Base-by-base conservation (phyloP, 2,888 invertebrate species). In the Parnassius mnemosyne region DNA sequence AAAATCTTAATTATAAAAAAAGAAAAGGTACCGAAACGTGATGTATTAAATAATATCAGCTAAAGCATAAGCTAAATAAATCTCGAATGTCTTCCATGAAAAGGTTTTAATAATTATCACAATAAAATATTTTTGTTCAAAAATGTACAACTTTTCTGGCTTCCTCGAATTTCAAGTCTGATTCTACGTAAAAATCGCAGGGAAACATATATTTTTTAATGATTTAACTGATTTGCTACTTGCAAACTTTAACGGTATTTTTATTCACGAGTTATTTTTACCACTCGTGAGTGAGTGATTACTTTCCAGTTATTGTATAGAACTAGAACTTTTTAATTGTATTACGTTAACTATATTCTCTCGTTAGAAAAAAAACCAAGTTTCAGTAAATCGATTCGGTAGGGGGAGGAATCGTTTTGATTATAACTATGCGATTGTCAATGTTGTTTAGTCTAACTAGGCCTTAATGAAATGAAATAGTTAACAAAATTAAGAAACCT, bases 1-100 rank as follows among this genome's bases (percentile, higher is more conserved):
- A 71, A 77, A 73, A 72, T 67, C 71, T 71, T 71, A 73, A 69
- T 71, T 73, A 71, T 69, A 65, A 61, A 57, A 66, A 60, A 66
- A 64, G 60, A 65, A 68, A 65, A 68, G 68, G 68, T 70, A 70
- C 68, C 60, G 58, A 65, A 63, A 60, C 67, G 71, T 71, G 73
- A 74, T 71, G 73, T 42, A 57, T 13, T 53, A 44, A 60, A 43
- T 60, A 53, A 56, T 68, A 65, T 63, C 64, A 63, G 65, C 69
- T 69, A 63, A 52, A 66, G 66, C 68, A 64, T 64, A 69, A 68
- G 42, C 41, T 56, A 69, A 61, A 67, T 65, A 69, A 71, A 74
- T 76, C 68, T 72, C 72, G 67, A 72, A 71, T 71, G 72, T 72
- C 68, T 69, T 69, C 66, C 67, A 63, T 64, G 69, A 69, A 67